Evolutionary conservation across 2,797 vertebrate species (phyloP).

Genomic region (Allobates femoralis): DNA sequence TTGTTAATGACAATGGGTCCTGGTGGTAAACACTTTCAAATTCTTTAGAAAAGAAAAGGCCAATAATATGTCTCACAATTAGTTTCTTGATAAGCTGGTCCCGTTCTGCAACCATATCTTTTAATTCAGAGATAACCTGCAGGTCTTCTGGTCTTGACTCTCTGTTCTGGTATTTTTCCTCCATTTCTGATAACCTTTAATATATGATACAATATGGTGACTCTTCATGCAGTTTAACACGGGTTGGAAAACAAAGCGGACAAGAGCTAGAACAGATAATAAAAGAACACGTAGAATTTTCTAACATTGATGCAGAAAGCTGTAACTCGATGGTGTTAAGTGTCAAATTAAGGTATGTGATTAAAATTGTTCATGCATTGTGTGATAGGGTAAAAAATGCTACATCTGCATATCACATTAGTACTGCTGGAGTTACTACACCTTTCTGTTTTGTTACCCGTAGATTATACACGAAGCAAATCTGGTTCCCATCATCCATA

Average conservation of each 20-base stretch:
- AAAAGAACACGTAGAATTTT: too few species aligned
- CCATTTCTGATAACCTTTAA: conserved; percentile 92
- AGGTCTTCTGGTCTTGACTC: conserved; percentile 95
- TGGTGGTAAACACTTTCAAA: conserved; percentile 21
- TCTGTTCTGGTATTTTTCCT: conserved; percentile 95
- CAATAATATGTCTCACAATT: conserved; percentile 84
- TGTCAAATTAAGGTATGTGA: too few species aligned
- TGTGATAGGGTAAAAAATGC: too few species aligned
- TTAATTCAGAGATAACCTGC: conserved; percentile 94
- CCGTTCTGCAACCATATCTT: conserved; percentile 93
- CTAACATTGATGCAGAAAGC: too few species aligned
- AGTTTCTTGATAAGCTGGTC: conserved; percentile 97
- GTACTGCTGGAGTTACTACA: not conserved
- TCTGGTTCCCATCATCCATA: not conserved
- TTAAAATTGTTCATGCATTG: too few species aligned
- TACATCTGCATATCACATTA: not conserved
- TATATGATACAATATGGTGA: not conserved
- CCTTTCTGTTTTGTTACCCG: not conserved
- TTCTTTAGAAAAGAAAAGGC: conserved; percentile 53
- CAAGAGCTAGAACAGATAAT: not conserved
- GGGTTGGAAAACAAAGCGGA: not conserved
- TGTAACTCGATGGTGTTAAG: too few species aligned
- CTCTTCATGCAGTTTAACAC: not conserved
- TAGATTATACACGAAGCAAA: not conserved
- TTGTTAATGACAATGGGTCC: conserved; percentile 58